These are phyloP conservation scores for Lineus longissimus DNA, from an alignment of 1,140 invertebrate genomes.

Conservation along the genomic window DNA sequence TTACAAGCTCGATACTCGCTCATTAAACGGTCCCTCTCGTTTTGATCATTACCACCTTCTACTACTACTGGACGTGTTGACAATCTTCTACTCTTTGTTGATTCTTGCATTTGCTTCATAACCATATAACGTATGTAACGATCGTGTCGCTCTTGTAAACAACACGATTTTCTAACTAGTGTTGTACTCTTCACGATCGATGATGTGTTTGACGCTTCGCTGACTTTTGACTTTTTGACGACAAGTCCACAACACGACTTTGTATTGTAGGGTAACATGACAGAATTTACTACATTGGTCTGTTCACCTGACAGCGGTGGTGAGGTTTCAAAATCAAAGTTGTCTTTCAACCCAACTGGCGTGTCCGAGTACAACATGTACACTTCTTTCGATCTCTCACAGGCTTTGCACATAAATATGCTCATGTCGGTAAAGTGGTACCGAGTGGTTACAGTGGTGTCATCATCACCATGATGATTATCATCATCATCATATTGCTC, in stretches of 20 bases:
- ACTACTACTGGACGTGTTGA: background rate
- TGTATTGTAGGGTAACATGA: background rate
- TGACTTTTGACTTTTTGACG: background rate
- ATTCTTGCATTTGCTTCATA: background rate
- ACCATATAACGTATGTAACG: background rate
- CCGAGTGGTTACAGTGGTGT: no score
- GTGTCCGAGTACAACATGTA: background rate
- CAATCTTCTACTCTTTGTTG: background rate
- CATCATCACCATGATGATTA: no score
- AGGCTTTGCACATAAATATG: background rate
- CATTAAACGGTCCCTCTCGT: no score
- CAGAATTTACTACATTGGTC: background rate
- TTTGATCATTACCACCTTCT: no score
- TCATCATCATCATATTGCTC: no score
- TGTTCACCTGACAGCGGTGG: no score
- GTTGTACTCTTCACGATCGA: background rate
- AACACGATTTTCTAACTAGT: background rate
- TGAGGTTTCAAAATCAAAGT: no score
- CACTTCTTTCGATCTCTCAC: background rate
- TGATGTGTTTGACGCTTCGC: background rate
- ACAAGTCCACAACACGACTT: background rate
- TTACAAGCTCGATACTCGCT: no score
- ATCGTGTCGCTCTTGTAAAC: background rate
- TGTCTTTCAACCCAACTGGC: no score
- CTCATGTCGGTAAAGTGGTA: slow-evolving; percentile 1